Conservation (phyloP, 2,888 invertebrate species). For the Phaonia tiefii region DNA sequence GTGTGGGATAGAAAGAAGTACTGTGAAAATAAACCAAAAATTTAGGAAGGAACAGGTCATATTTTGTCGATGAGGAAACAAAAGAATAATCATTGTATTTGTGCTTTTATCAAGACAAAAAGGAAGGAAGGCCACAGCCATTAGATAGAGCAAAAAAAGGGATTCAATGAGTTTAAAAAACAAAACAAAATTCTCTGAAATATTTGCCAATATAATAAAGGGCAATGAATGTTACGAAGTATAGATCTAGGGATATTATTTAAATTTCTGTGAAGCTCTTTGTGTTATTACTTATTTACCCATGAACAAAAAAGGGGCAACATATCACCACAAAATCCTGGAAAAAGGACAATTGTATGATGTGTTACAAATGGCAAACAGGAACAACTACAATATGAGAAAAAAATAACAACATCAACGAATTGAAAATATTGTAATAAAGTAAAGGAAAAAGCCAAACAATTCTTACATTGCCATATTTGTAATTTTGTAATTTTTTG, state of each 20-base stretch:
- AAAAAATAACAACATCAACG: slow-evolving; percentile 59
- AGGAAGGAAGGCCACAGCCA: slow-evolving; percentile 69
- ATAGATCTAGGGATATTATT: slow-evolving; percentile 11
- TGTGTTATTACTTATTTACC: slow-evolving; percentile 28
- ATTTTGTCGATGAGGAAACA: slow-evolving; percentile 53
- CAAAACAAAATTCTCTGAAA: slow-evolving; percentile 28
- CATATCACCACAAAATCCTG: slow-evolving; percentile 44
- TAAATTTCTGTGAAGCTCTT: slow-evolving; percentile 14
- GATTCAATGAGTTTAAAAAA: slow-evolving; percentile 63
- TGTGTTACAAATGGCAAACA: slow-evolving; percentile 60
- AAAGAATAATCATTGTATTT: slow-evolving; percentile 69
- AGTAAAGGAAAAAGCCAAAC: slow-evolving; percentile 46
- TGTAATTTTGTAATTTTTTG: slow-evolving; percentile 40
- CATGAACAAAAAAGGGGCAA: neutral
- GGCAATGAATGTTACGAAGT: slow-evolving; percentile 15
- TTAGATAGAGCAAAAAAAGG: slow-evolving; percentile 68
- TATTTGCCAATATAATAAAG: slow-evolving; percentile 35
- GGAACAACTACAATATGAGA: too few relatives aligned
- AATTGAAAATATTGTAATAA: slow-evolving; percentile 29
- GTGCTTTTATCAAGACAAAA: slow-evolving; percentile 58
- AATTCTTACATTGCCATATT: slow-evolving; percentile 51
- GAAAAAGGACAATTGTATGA: slow-evolving; percentile 66
- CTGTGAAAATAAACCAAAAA: too few relatives aligned
- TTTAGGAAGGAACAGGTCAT: slow-evolving; percentile 48
- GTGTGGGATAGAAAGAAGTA: neutral